Base-by-base conservation (phyloP, 30 jellyfish, hydroid and myxozoan species). In the Phacellophora camtschatica region DNA sequence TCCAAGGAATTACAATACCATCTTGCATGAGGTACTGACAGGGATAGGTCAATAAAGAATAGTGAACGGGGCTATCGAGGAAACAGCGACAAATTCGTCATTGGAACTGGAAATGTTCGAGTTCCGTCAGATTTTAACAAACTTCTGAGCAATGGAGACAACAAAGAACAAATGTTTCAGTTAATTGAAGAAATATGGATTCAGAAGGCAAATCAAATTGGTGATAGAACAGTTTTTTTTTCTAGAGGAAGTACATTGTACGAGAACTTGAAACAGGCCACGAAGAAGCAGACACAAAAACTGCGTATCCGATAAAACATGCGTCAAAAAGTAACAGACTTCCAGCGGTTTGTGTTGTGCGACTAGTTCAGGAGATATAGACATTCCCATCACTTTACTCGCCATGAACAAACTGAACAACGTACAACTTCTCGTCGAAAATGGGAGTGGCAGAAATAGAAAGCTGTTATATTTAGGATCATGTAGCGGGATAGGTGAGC, bases 281-380 rank as follows among this genome's bases (percentile, higher is more conserved):
- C 58, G 72, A 71, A 48, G 85, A 71, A 49, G 85, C 74, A 45
- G 85, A 71, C 85, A 71, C 85, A 18, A 29, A 34, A 6, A 71
- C 28, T 51, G 88, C 80, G 30, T 74, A 74, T 35, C 81, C 22
- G 43, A 56, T 74, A 53, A 74, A 56, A 67, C 82, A 67, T 39
- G 82, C 82, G 7, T 24, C 82, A 28, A 32, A 37, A 43, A 35
- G 18, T n/a, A 41, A 67, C 31, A 22, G 19, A 33, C 30, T 4
- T 41, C 67, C 67, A 37, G 37, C 39, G 81, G 68, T 66, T 37
- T 66, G 81, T 15, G 70, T 37, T 15, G 70, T 34, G 70, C 33
- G 1, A 33, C 82, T 39, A 67, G 66, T 39, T 67, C 66, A 12
- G 66, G 82, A 12, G 82, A 67, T 39, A 19, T 39, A 19, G 82